Conservation (phyloP, 2,113 vertebrate species). For the Stegastes partitus region DNA sequence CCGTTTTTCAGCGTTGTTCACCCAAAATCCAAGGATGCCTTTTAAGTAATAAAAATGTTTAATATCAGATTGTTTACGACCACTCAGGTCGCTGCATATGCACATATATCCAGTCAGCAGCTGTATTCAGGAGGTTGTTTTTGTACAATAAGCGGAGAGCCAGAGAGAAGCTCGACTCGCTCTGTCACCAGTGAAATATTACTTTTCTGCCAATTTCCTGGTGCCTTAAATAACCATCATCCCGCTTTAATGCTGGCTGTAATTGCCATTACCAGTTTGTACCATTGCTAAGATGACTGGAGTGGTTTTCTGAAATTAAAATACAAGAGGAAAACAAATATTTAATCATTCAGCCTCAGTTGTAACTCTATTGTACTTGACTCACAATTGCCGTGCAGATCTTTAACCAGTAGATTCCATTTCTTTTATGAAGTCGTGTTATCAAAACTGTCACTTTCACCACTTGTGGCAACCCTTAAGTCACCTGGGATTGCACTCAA, state of each 20-base stretch:
- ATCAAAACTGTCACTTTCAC: slow-evolving; percentile 41
- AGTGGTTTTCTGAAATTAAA: too few relatives aligned
- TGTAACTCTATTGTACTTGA: not conserved
- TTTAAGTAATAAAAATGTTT: not conserved
- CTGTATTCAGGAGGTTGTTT: not conserved
- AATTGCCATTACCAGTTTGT: too few relatives aligned
- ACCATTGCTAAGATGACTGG: too few relatives aligned
- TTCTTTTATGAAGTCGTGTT: slow-evolving; percentile 11
- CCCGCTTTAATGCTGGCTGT: too few relatives aligned
- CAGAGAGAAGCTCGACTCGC: not conserved
- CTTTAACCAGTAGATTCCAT: not conserved
- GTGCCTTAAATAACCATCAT: too few relatives aligned
- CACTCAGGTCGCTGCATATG: not conserved
- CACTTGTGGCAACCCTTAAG: slow-evolving; percentile 28
- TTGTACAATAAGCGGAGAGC: not conserved
- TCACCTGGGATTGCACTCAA: slow-evolving; percentile 30
- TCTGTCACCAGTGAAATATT: slow-evolving; percentile 3
- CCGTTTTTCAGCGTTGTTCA: not conserved
- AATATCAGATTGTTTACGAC: slow-evolving; percentile 1
- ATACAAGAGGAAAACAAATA: not conserved
- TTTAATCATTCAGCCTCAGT: not conserved
- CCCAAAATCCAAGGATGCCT: not conserved
- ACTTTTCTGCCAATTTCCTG: not conserved
- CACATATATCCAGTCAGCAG: not conserved
- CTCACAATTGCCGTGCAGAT: not conserved